Conservation (phyloP, 2,113 vertebrate species). For the Larimichthys polyactis region DNA sequence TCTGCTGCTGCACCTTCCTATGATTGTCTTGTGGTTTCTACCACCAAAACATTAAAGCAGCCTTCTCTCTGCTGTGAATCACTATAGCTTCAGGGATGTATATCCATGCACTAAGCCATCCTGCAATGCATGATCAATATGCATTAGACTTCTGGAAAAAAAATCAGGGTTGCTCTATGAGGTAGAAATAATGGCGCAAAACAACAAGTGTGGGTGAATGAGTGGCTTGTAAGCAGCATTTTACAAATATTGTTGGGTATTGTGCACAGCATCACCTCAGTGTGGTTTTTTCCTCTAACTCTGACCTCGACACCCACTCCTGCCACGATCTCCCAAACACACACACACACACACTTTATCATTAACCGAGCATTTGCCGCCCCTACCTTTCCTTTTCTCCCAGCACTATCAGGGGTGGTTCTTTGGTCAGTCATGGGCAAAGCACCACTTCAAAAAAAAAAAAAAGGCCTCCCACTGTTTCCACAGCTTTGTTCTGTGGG, state of each 20-base stretch:
- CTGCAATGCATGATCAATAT: background rate
- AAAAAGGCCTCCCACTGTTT: conserved; percentile 28
- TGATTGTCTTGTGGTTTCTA: background rate
- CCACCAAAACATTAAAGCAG: background rate
- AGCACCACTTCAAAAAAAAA: conserved; percentile 19
- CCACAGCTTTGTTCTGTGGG: conserved; percentile 30
- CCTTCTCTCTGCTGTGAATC: background rate
- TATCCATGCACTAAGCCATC: background rate
- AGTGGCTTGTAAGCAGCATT: conserved; percentile 22
- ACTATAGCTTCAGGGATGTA: background rate
- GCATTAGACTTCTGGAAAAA: background rate
- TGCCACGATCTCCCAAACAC: conserved; percentile 11
- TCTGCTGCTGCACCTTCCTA: background rate
- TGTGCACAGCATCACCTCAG: background rate
- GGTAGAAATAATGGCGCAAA: conserved; percentile 14
- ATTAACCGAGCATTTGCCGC: conserved; percentile 31
- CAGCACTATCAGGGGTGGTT: conserved; percentile 1
- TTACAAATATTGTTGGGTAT: background rate
- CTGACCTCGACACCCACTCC: conserved; percentile 16
- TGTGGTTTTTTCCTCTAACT: conserved; percentile 9
- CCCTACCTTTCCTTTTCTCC: conserved; percentile 39
- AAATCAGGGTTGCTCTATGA: conserved; percentile 5
- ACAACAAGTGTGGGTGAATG: conserved; percentile 31
- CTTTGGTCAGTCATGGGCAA: conserved; percentile 13
- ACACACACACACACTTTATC: conserved; percentile 35